A percentile compares a stretch with the other conserved stretches of the same genome.
phyloP scores from a whole-genome alignment of 1,140 invertebrate genomes.

The Bombus balteatus region DNA sequence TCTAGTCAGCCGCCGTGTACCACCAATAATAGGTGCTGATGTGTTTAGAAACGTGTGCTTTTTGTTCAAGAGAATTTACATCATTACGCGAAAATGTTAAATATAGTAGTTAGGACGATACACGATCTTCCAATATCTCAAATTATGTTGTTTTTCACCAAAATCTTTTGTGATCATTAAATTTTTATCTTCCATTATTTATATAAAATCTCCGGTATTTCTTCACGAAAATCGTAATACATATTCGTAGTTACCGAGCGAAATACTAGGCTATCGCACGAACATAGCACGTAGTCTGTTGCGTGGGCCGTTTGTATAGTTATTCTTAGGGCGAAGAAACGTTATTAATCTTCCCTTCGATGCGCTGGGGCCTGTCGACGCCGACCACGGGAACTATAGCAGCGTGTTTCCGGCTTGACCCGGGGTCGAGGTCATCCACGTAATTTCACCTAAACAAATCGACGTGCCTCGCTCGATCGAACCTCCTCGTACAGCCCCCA shows the following conservation, averaged over 20 bases:
- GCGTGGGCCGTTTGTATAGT: constrained; percentile 6
- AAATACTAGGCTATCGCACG: too few relatives aligned
- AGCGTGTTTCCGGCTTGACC: constrained; percentile 66
- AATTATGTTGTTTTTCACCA: too few relatives aligned
- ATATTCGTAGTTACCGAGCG: too few relatives aligned
- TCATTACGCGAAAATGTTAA: background rate
- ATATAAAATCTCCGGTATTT: background rate
- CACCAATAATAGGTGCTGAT: background rate
- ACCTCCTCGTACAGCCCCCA: constrained; percentile 20
- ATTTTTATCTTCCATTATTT: too few relatives aligned
- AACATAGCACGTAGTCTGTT: too few relatives aligned
- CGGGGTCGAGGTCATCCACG: constrained; percentile 44
- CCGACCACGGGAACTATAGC: constrained; percentile 44
- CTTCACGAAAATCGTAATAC: background rate
- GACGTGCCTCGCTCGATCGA: constrained; percentile 47
- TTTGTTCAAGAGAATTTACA: background rate
- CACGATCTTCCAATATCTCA: too few relatives aligned
- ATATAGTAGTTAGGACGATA: background rate
- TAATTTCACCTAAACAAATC: constrained; percentile 68
- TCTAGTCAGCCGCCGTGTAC: background rate
- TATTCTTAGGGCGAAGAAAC: constrained; percentile 14
- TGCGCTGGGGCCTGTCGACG: constrained; percentile 10
- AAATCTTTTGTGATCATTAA: too few relatives aligned
- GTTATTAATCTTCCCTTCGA: constrained; percentile 38
- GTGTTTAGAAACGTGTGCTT: background rate